Conservation (phyloP, 1,140 invertebrate species). For the Hyposmocoma kahamanoa region DNA sequence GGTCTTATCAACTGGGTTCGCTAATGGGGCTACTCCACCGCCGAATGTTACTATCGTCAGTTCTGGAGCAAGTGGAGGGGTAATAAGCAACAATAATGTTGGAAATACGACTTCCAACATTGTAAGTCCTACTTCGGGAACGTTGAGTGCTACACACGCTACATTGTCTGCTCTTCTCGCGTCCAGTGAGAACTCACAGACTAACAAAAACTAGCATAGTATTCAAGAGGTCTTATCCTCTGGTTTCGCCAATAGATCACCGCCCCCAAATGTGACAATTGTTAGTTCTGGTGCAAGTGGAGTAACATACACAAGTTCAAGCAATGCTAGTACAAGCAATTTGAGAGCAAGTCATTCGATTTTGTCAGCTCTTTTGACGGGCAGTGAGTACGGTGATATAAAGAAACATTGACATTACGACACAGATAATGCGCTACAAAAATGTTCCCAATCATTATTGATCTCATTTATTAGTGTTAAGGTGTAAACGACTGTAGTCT, state of each 20-base stretch:
- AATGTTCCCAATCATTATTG: too few species aligned
- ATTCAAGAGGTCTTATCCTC: slow-evolving; percentile 68
- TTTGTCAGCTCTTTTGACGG: slow-evolving; percentile 58
- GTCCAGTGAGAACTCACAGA: slow-evolving; percentile 47
- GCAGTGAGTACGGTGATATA: slow-evolving; percentile 47
- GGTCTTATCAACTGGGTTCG: slow-evolving; percentile 64
- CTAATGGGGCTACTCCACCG: slow-evolving; percentile 49
- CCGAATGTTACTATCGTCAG: slow-evolving; percentile 66
- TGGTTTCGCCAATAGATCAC: slow-evolving; percentile 56
- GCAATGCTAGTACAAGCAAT: slow-evolving; percentile 28
- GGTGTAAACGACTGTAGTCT: too few species aligned
- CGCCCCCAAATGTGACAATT: slow-evolving; percentile 61
- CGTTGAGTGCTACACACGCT: slow-evolving; percentile 66
- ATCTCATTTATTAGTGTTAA: too few species aligned
- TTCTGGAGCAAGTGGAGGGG: slow-evolving; percentile 42
- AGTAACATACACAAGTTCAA: slow-evolving; percentile 33
- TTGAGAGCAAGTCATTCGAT: slow-evolving; percentile 69
- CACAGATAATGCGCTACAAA: too few species aligned
- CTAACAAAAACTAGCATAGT: slow-evolving; percentile 62
- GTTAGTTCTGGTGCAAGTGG: slow-evolving; percentile 56
- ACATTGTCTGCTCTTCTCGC: slow-evolving; percentile 64
- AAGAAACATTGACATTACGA: too few species aligned
- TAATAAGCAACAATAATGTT: slow-evolving; percentile 33
- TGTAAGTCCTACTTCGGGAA: slow-evolving; percentile 51
- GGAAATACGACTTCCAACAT: slow-evolving; percentile 32